Conservation (phyloP, 2,797 vertebrate species). For the Serranus cabrilla region DNA sequence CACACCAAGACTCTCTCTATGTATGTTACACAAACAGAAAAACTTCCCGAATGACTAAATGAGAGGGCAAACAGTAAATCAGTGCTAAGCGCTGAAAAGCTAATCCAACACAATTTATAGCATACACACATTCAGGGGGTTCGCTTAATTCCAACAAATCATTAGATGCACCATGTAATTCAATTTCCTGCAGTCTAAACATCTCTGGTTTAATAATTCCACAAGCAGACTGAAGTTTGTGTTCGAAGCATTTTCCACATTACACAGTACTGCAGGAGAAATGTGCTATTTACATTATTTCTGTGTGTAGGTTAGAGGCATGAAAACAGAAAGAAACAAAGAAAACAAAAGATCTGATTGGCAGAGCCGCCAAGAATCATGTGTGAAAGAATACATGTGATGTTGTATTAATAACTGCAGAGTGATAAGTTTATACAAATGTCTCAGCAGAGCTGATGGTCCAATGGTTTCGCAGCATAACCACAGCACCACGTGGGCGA, state of each 20-base stretch:
- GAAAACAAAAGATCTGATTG: not conserved
- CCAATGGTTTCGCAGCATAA: slow-evolving; percentile 55
- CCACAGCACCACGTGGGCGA: slow-evolving; percentile 29
- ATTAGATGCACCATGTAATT: slow-evolving; percentile 69
- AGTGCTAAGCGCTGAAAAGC: slow-evolving; percentile 25
- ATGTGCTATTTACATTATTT: slow-evolving; percentile 50
- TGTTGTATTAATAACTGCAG: slow-evolving; percentile 68
- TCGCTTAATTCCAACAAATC: slow-evolving; percentile 63
- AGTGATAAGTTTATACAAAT: slow-evolving; percentile 67
- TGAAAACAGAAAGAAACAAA: slow-evolving; percentile 21
- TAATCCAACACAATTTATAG: not conserved
- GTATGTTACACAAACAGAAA: slow-evolving; percentile 45
- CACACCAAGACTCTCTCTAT: slow-evolving; percentile 37
- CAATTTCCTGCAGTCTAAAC: slow-evolving; percentile 73
- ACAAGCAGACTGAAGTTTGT: slow-evolving; percentile 32
- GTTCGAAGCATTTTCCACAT: slow-evolving; percentile 36
- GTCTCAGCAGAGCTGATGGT: slow-evolving; percentile 68
- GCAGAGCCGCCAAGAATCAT: slow-evolving; percentile 34
- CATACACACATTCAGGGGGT: slow-evolving; percentile 13
- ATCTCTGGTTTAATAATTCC: slow-evolving; percentile 56
- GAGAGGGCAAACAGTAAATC: slow-evolving; percentile 7
- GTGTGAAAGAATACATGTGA: slow-evolving; percentile 36
- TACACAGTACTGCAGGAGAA: slow-evolving; percentile 21
- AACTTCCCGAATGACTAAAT: slow-evolving; percentile 36
- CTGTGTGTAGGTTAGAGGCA: slow-evolving; percentile 12